Percentiles rank a stretch among this genome's conserved stretches.
phyloP scores from a whole-genome alignment of 1,140 invertebrate species.

The Nephila pilipes region DNA sequence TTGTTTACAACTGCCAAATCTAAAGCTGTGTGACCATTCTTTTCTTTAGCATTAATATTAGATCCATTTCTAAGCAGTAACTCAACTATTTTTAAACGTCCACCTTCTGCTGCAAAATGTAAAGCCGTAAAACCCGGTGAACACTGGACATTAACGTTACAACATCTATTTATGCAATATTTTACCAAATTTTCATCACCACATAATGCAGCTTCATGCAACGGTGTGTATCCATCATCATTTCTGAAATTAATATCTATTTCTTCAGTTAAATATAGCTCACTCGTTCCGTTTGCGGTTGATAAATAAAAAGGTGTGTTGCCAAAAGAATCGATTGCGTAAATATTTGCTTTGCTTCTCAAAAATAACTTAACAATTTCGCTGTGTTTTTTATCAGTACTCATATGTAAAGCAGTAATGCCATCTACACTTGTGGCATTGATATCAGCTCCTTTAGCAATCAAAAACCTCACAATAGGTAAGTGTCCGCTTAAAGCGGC shows the following conservation, averaged over 20 bases:
- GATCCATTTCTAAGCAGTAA: neutral
- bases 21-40: neutral
- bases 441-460: neutral
- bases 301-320: neutral
- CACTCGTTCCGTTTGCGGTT: neutral
- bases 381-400: neutral
- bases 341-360: neutral
- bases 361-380: neutral
- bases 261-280: neutral
- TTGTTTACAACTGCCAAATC: neutral
- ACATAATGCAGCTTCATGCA: neutral
- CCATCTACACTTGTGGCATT: neutral
- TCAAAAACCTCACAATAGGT: conserved; percentile 30
- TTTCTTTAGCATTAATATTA: neutral
- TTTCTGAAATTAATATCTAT: neutral
- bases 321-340: neutral
- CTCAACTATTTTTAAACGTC: neutral
- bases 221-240: neutral
- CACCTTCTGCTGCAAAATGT: neutral
- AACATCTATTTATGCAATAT: neutral
- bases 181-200: neutral
- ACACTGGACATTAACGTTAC: neutral
- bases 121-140: neutral
- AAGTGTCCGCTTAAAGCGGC: conserved; percentile 75
- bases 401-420: neutral